These are phyloP conservation scores for Drosophila neoperkinsi DNA, from an alignment of 2,888 invertebrate species.

Conservation along the genomic window DNA sequence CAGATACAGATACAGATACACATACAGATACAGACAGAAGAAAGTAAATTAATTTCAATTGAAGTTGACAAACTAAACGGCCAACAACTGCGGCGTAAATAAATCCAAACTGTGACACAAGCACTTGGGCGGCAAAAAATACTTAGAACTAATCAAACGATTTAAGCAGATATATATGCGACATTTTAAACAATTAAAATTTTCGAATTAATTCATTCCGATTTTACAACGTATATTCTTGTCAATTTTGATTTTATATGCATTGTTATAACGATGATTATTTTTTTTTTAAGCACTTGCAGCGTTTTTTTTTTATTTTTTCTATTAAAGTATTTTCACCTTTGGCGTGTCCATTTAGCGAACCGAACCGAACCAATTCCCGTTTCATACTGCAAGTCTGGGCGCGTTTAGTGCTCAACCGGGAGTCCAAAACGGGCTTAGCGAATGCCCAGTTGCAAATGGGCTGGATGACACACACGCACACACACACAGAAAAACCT, in stretches of 20 bases:
- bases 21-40: conserved; percentile 56
- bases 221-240: not conserved
- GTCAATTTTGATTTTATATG: not conserved
- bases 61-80: conserved; percentile 76
- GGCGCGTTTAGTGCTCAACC: conserved; percentile 57
- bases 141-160: conserved; percentile 42
- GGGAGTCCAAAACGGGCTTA: conserved; percentile 70
- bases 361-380: conserved; percentile 79
- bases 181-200: not conserved
- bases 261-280: conserved; percentile 1
- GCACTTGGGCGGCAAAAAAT: conserved; percentile 50
- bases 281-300: conserved; percentile 1
- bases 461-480: conserved; percentile 30
- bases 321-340: conserved; percentile 40
- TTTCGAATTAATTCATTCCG: not conserved
- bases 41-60: conserved; percentile 82
- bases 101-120: conserved; percentile 62
- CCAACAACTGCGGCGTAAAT: conserved; percentile 77
- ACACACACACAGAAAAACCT: conserved; percentile 41
- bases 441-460: conserved; percentile 65
- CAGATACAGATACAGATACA: conserved; percentile 20
- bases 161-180: conserved; percentile 19
- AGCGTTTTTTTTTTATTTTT: not conserved
- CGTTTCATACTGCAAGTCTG: conserved; percentile 79
- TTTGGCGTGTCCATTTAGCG: conserved; percentile 63